Base-by-base conservation (phyloP, 2,797 vertebrate species). In the Tenualosa thibaudeaui region DNA sequence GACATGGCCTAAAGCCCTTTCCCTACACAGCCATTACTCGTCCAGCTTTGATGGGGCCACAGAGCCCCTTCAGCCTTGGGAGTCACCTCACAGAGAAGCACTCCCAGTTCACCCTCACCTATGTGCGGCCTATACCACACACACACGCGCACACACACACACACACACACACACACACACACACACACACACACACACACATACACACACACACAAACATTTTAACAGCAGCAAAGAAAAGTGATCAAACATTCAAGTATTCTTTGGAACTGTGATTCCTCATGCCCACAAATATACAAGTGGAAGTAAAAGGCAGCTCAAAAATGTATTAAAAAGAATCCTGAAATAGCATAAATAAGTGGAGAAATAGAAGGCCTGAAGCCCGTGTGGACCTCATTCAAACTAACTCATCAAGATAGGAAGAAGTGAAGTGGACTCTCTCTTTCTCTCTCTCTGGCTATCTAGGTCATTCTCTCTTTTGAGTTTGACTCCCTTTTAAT, bases 1-100 rank as follows among this genome's bases (percentile, higher is more conserved):
- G 92, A 93, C 91, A 65, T 92, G 91, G 93, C 92, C 92, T 93
- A 91, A 90, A 93, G 92, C 93, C 82, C 85, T 89, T 89, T 89
- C 87, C 86, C 60, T 88, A 85, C 87, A 88, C 85, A 90, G 89
- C 93, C 91, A 91, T 92, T 89, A 91, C 88, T 91, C 90, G 85
- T 87, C 54, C 54, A 84, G 86, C 93, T 94, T 94, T 94, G 92
- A 93, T 93, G 92, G 89, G 53, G 86, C 89, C 85, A 86, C 89
- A 81, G 85, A 89, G 85, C 24, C 62, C 89, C 93, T 90, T 46
- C 90, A 89, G 89, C 89, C 91, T 90, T 91, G 90, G 58, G 90
- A 91, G 88, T 89, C 87, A 92, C 93, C 93, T 94, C 90, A 91
- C 90, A 91, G 89, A 92, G 91, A 89, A 75, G 86, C 93, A 92